phyloP scores from a whole-genome alignment of 2,888 invertebrate genomes.

The Acrobasis repandana region DNA sequence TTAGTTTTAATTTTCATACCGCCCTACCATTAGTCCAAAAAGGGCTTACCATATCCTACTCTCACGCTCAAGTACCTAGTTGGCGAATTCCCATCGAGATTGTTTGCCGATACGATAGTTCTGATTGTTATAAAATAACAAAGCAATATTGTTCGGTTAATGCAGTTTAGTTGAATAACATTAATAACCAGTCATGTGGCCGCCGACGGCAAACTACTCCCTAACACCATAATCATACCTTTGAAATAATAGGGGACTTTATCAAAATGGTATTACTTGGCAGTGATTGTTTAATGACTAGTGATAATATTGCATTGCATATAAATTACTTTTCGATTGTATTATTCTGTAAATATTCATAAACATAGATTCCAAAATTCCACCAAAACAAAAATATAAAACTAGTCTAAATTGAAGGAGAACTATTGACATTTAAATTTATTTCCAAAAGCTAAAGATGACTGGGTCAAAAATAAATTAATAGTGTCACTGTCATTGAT shows the following conservation, averaged over 20 bases:
- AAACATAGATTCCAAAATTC: no score
- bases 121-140: conserved; percentile 32
- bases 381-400: no score
- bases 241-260: conserved; percentile 44
- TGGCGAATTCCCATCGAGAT: conserved; percentile 27
- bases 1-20: not conserved
- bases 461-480: no score
- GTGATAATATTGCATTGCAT: not conserved
- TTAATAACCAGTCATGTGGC: conserved; percentile 40
- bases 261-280: conserved; percentile 44
- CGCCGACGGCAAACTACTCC: conserved; percentile 42
- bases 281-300: conserved; percentile 12
- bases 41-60: not conserved
- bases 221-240: conserved; percentile 55
- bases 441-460: no score
- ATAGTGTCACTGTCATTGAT: no score
- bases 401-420: no score
- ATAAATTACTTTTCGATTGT: not conserved
- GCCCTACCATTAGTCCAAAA: not conserved
- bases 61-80: conserved; percentile 18
- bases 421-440: no score
- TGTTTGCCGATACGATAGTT: conserved; percentile 33
- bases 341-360: not conserved
- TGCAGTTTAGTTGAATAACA: conserved; percentile 43
- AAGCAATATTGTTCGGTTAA: conserved; percentile 40